phyloP scores from a whole-genome alignment of 2,888 invertebrate genomes.

The Coremacera marginata region DNA sequence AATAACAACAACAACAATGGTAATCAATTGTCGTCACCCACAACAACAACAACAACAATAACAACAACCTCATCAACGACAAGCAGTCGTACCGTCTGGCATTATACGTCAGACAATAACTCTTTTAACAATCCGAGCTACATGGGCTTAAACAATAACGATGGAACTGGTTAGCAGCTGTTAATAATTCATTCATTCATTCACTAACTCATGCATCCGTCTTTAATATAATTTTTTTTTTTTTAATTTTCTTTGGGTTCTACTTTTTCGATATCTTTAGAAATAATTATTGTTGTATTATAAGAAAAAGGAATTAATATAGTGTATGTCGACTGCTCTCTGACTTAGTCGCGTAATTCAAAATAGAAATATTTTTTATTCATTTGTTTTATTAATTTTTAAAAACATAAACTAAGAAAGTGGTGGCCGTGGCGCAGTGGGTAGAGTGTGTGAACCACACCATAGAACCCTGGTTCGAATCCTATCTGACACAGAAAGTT shows the following conservation, averaged over 20 bases:
- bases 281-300: not conserved
- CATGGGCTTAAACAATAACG: slow-evolving; percentile 67
- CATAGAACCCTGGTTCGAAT: no score
- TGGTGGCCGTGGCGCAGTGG: no score
- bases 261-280: not conserved
- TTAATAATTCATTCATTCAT: slow-evolving; percentile 35
- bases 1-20: slow-evolving; percentile 52
- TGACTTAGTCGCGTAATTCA: no score
- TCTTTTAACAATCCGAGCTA: slow-evolving; percentile 69
- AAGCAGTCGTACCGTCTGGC: slow-evolving; percentile 68
- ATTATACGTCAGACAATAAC: slow-evolving; percentile 65
- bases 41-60: slow-evolving; percentile 47
- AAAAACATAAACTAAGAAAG: no score
- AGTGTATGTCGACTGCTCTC: not conserved
- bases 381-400: no score
- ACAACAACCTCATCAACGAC: slow-evolving; percentile 53
- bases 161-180: slow-evolving; percentile 66
- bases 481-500: no score
- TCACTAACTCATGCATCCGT: slow-evolving; percentile 27
- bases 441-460: no score
- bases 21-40: slow-evolving; percentile 45
- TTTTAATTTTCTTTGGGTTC: not conserved
- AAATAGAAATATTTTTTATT: not conserved
- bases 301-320: no score
- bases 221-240: not conserved